A percentile compares a stretch with the other conserved stretches of the same genome.
Conservation (phyloP, 2,888 invertebrate species). For the Eristalinus sepulchralis region DNA sequence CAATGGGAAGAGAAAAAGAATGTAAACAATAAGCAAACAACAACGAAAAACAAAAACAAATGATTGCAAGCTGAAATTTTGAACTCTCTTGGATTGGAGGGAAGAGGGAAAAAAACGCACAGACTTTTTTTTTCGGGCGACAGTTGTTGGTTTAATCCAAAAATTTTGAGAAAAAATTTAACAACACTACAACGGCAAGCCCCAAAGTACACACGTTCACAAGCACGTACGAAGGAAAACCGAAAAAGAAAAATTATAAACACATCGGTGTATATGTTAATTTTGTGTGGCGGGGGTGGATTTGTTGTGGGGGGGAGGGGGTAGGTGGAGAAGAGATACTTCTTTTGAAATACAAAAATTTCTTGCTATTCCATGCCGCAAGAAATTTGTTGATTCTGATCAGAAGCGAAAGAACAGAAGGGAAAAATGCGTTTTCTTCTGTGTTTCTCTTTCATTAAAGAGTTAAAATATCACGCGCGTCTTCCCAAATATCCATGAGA, state of each 20-base stretch:
- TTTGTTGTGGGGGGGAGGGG: neutral
- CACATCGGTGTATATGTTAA: neutral
- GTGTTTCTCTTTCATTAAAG: slow-evolving; percentile 33
- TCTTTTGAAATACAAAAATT: slow-evolving; percentile 32
- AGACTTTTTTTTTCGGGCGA: neutral
- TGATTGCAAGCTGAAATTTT: neutral
- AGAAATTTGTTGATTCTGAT: slow-evolving; percentile 57
- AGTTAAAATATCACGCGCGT: slow-evolving; percentile 38
- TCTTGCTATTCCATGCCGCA: slow-evolving; percentile 73
- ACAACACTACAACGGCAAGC: neutral
- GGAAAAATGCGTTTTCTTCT: slow-evolving; percentile 21
- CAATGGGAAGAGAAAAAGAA: neutral
- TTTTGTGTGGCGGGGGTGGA: too few species aligned
- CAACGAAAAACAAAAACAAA: neutral
- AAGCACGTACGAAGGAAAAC: neutral
- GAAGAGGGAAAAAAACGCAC: neutral
- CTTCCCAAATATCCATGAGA: slow-evolving; percentile 36
- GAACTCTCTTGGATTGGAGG: neutral
- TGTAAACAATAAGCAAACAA: neutral
- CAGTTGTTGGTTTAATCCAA: neutral
- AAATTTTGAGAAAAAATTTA: neutral
- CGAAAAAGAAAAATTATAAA: neutral
- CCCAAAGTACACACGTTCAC: neutral
- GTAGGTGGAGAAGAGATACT: neutral
- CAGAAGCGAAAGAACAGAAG: slow-evolving; percentile 5